A percentile compares a stretch with the other conserved stretches of the same genome.
phyloP scores from a whole-genome alignment of 2,113 vertebrate species.

The Australoheros scitulus region DNA sequence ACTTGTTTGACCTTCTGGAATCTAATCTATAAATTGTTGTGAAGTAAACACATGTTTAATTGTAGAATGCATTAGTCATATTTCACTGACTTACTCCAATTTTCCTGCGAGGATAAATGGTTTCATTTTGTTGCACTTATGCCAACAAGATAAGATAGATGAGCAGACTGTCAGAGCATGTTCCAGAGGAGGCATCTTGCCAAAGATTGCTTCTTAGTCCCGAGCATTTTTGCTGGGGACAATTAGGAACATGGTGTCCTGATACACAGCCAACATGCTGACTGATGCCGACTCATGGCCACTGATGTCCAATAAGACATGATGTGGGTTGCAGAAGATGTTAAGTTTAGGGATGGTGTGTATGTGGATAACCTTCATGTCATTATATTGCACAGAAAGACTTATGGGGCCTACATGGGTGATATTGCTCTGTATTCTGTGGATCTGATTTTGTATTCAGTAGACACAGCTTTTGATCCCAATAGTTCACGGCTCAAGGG shows the following conservation, averaged over 20 bases:
- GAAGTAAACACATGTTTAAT: constrained; percentile 11
- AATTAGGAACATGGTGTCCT: constrained; percentile 68
- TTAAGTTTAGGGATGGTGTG: constrained; percentile 17
- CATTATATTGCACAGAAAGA: constrained; percentile 25
- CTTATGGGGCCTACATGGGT: background rate
- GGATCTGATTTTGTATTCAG: constrained; percentile 13
- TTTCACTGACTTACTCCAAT: constrained; percentile 36
- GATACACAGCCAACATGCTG: constrained; percentile 46
- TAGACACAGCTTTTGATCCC: background rate
- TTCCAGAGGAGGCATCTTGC: constrained; percentile 27
- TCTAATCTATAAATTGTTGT: background rate
- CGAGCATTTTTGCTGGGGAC: constrained; percentile 46
- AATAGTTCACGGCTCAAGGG: background rate
- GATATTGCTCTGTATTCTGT: background rate
- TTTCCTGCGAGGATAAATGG: constrained; percentile 48
- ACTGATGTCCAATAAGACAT: constrained; percentile 42
- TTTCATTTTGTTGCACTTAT: constrained; percentile 59
- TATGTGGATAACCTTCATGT: constrained; percentile 46
- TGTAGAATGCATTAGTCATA: constrained; percentile 54
- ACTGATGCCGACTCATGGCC: constrained; percentile 52
- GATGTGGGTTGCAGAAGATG: constrained; percentile 17
- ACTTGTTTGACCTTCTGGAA: background rate
- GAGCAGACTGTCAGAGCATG: constrained; percentile 27
- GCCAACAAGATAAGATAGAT: constrained; percentile 60
- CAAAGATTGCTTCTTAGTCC: constrained; percentile 53